Evolutionary conservation across 2,888 invertebrate species (phyloP), one percentile per base, ranked within the genome.

Genomic region (Megastigmus dorsalis): DNA sequence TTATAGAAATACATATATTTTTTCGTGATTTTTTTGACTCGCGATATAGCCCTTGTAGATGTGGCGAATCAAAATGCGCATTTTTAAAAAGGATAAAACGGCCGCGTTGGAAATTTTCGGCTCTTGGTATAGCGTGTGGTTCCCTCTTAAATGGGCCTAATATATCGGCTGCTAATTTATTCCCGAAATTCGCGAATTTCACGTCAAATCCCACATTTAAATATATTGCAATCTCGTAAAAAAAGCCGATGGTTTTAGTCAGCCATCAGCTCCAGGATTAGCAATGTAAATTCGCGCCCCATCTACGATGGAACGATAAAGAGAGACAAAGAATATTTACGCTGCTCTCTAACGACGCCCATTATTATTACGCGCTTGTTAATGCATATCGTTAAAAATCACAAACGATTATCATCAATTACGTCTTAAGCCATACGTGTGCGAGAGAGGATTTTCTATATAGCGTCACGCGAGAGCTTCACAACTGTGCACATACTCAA

Each of bases 261-360:
- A n/a, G n/a, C n/a, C n/a, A n/a, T n/a, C n/a, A n/a, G n/a, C n/a
- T n/a, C n/a, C n/a, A n/a, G 13, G 13, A 52, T 52, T 52, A 52
- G 52, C 52, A 52, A 52, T 52, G 28, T 30, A 52, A 52, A 52
- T 52, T 52, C 15, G n/a, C n/a, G n/a, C n/a, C n/a, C n/a, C n/a
- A 28, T n/a, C 1, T n/a, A n/a, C n/a, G n/a, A n/a, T n/a, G n/a
- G 23, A 23, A 23, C 3, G 9, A 48, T 48, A 48, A n/a, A n/a
- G n/a, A n/a, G n/a, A n/a, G n/a, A n/a, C n/a, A n/a, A n/a, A n/a
- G n/a, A n/a, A n/a, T n/a, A n/a, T n/a, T n/a, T n/a, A n/a, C n/a
- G n/a, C n/a, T n/a, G n/a, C n/a, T n/a, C n/a, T n/a, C 13, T 23
- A 23, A 48, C 7, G 7, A 48, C 48, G 9, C 38, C 9, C 13